Base-by-base conservation (phyloP, 2,797 vertebrate species). In the Forpus xanthops region DNA sequence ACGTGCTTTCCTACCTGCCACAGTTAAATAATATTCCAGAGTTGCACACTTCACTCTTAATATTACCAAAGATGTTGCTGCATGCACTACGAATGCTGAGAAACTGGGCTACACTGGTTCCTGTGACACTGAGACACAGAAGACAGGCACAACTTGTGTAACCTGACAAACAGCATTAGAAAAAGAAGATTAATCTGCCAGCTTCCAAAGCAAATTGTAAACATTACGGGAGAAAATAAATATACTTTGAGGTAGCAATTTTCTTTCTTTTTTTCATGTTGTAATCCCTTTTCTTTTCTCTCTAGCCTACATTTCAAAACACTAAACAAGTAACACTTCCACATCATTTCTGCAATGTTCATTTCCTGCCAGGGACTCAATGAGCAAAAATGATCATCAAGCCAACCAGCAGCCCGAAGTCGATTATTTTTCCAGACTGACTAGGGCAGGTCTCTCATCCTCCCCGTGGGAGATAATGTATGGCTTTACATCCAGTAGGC, bases 301-400 rank as follows among this genome's bases (percentile, higher is more conserved):
- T 70, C 35, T 55, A 84, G 58, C 20, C 28, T 66, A 39, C 7
- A 20, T 76, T 84, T 83, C 2, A 1, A 68, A 83, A 55, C 47
- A 30, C 24, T 56, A 35, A 70, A 90, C 83, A 74, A 52, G 7
- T 12, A 81, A 16, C 56, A 83, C 44, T 92, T 68, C 79, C 79
- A 89, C 47, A 72, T 92, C 33, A 65, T 93, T 93, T 92, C 73
- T 90, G 90, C 78, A 66, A 37, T 49, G 33, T 41, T 90, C 77
- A 62, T 93, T 96, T 93, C 58, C 87, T 89, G 45, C 41, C 72
- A 81, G 49, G 61, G 39, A 94, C 50, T 25, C 70, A 13, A 31
- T 62, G 49, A 62, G 49, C 64, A 89, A 75, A 70, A 25, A 6
- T 15, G 16, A 55, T 70, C 1, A 1, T 41, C 23, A n/a, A n/a